phyloP scores from a whole-genome alignment of 37 sponge, comb jelly and placozoan genomes.

The Agelas oroides region DNA sequence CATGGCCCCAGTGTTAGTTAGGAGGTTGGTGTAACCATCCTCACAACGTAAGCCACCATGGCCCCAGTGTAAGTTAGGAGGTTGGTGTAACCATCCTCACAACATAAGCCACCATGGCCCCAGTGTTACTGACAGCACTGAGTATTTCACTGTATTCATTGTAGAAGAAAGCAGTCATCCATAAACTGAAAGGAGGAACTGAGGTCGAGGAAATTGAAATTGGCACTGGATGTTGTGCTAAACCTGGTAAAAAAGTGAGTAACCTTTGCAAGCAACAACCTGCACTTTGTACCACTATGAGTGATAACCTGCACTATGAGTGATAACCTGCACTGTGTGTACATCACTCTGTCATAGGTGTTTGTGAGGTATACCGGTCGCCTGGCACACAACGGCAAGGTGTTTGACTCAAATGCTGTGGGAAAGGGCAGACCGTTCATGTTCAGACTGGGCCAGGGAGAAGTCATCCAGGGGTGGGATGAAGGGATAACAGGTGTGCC shows the following conservation, averaged over 20 bases:
- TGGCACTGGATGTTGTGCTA: constrained; percentile 20
- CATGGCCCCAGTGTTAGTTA: too few relatives aligned
- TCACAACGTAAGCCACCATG: too few relatives aligned
- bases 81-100: too few relatives aligned
- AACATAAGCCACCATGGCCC: too few relatives aligned
- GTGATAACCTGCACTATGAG: not conserved
- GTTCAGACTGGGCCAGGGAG: constrained; percentile 44
- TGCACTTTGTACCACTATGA: not conserved
- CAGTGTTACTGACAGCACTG: too few relatives aligned
- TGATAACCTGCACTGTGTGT: too few relatives aligned
- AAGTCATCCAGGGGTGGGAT: constrained; percentile 45
- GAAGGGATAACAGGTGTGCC: constrained; percentile 18
- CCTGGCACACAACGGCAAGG: constrained; percentile 6
- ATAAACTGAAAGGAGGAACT: not conserved
- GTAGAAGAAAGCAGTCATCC: too few relatives aligned
- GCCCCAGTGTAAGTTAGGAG: too few relatives aligned
- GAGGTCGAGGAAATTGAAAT: constrained; percentile 6
- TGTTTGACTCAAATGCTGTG: constrained; percentile 22
- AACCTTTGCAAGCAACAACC: not conserved
- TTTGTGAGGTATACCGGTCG: constrained; percentile 37
- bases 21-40: too few relatives aligned
- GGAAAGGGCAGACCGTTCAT: not conserved
- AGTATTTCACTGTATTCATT: too few relatives aligned
- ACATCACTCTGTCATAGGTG: not conserved
- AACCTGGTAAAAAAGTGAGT: constrained; percentile 17